A percentile compares a stretch with the other conserved stretches of the same genome.
Evolutionary conservation across 2,797 vertebrate genomes (phyloP).

Genomic region (Falco columbarius): DNA sequence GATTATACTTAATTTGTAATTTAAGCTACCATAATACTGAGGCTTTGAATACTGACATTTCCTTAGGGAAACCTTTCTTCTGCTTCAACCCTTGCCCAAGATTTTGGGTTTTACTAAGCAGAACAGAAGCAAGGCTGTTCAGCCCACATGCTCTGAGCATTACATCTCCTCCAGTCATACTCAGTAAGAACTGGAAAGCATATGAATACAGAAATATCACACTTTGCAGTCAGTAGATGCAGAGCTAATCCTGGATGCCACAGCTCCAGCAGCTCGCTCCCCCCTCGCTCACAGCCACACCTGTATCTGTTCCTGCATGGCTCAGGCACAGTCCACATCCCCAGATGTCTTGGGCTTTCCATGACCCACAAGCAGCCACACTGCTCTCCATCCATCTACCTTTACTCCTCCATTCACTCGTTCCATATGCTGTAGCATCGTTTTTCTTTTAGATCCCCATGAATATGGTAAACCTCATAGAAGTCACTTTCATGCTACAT

Average conservation of each 20-base stretch:
- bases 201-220: not conserved
- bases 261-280: not conserved
- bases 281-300: fast-evolving
- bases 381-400: not conserved
- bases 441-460: not conserved
- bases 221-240: not conserved
- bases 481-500: not conserved
- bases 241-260: not conserved
- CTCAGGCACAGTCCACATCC: not conserved
- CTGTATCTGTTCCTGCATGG: not conserved
- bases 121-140: not conserved
- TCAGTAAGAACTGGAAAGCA: not conserved
- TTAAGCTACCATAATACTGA: not conserved
- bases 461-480: not conserved
- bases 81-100: not conserved
- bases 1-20: not conserved
- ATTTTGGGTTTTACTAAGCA: not conserved
- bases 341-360: not conserved
- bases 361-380: fast-evolving
- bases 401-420: not conserved
- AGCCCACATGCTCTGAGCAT: not conserved
- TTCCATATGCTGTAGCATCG: not conserved
- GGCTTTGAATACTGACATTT: not conserved
- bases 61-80: not conserved
- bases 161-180: not conserved